Evolutionary conservation across 2,113 vertebrate species (phyloP), one percentile per base, ranked within the genome.

Genomic region (Irena cyanogastra): DNA sequence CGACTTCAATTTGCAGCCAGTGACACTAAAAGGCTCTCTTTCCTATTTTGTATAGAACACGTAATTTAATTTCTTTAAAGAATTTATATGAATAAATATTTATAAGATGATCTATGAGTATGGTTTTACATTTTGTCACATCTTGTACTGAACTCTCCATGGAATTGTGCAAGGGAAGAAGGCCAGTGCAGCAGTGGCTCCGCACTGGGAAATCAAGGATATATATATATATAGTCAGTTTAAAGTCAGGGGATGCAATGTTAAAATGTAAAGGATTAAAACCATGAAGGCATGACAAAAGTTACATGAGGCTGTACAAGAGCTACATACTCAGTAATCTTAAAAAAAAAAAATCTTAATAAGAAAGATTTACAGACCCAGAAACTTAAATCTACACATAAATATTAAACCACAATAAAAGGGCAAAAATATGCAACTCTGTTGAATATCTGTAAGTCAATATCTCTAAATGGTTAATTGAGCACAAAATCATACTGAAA

Each of bases 51-150:
- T 94, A 96, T 57, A 95, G 90, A 89, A 87, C 90, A 90, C 41
- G 45, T 96, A 96, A 97, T 96, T 97, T 97, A 96, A 95, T 95
- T 94, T 97, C 93, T 95, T 95, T 96, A 93, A 97, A 97, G 94
- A 97, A 97, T 97, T 95, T 96, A 96, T 95, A 94, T 68, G 90
- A 94, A 97, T 97, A 97, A 97, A 97, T 97, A 97, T 97, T 97
- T 97, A 97, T 97, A 96, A 94, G 95, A 53, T 97, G 95, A 97
- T 93, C 95, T 96, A 93, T 81, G 89, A 87, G 95, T 88, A 94
- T 65, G 66, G 94, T 93, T 97, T 97, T 93, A 95, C 85, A 90
- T 95, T 96, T 94, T 94, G 91, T 96, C 93, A 91, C 72, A 72
- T 83, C 77, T 33, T 47, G 37, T 64, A 60, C 54, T 69, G 86